Evolutionary conservation across 2,113 vertebrate species (phyloP), one percentile per base, ranked within the genome.

Genomic region (Cavia aperea): DNA sequence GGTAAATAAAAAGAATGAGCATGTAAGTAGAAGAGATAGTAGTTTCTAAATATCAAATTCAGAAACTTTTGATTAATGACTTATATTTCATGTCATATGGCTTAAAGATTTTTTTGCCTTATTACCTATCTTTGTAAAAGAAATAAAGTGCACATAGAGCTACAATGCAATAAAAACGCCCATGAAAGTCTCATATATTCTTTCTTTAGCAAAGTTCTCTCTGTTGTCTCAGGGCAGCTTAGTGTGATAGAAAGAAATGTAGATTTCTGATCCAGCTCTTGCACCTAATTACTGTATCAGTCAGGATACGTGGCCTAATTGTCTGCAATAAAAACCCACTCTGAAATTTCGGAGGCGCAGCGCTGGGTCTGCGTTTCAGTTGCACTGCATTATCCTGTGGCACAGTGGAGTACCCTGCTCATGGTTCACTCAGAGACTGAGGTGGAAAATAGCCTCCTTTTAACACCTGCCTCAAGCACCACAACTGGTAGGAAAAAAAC

Each of bases 1-100:
- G n/a, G 31, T 77, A 78, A 58, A 88, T 60, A 70, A 77, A 89
- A 93, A 81, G 58, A 81, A 26, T 46, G 83, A 62, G 36, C 31
- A 16, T 39, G 11, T 46, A 81, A 46, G 10, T 75, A 83, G 8
- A 62, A 93, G 63, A 83, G 21, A 75, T 46, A 39, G 29, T 60
- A 29, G 46, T 31, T 87, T 91, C n/a, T 92, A 79, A 49, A 70
- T 36, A 70, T 15, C 5, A 9, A 77, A 78, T 29, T 46, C 33
- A 72, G 62, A 82, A 86, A 73, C 10, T 90, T 91, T 90, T 93
- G 65, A 79, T 91, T 91, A 90, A 58, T 88, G 33, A 72, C n/a
- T 90, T 86, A 24, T 4, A 63, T 84, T 63, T 90, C 43, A 77
- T 68, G n/a, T 78, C 46, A 1, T 65, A 58, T 36, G 23, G 23